phyloP scores from a whole-genome alignment of 2,113 vertebrate genomes.

The Sterrhoptilus dennistouni region DNA sequence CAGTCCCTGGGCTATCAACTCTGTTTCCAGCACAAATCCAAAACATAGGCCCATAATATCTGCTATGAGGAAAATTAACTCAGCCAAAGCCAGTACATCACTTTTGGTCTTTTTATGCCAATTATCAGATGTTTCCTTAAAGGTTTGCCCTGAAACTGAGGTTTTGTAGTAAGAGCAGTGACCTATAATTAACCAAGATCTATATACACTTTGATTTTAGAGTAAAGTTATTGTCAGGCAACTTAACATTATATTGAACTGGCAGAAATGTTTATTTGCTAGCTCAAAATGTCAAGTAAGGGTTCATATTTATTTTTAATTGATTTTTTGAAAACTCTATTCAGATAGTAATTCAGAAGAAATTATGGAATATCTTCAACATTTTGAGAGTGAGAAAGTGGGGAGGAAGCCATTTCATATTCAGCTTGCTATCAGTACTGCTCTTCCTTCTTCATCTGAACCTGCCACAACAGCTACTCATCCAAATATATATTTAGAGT shows the following conservation, averaged over 20 bases:
- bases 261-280: neutral
- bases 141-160: neutral
- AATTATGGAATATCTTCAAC: neutral
- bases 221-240: neutral
- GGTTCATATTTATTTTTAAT: neutral
- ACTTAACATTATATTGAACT: neutral
- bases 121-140: neutral
- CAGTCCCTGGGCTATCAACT: accelerated
- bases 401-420: neutral
- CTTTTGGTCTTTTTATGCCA: neutral
- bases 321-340: neutral
- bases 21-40: neutral
- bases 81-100: neutral
- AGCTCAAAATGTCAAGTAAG: neutral
- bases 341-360: neutral
- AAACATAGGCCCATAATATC: accelerated
- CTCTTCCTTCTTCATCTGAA: neutral
- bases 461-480: neutral
- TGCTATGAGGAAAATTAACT: neutral
- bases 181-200: neutral
- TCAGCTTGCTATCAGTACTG: neutral
- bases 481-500: neutral
- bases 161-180: neutral
- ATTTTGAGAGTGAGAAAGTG: neutral
- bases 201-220: neutral